Evolutionary conservation across 2,113 vertebrate genomes (phyloP).

Genomic region (Bubo blakistoni): DNA sequence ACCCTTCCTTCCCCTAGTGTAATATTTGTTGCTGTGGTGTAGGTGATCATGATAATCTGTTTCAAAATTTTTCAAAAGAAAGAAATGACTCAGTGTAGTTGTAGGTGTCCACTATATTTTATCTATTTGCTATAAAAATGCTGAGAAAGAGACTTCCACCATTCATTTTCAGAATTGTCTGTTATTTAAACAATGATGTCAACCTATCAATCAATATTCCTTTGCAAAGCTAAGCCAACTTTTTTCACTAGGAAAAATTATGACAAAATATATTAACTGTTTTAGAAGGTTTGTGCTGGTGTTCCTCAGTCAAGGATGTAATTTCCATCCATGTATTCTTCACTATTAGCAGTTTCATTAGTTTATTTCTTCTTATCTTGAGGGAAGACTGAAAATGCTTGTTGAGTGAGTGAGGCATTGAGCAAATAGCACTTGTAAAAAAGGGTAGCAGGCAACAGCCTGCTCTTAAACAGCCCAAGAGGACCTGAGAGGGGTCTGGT

Average conservation of each 20-base stretch:
- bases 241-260: background rate
- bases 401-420: background rate
- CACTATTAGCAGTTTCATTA: background rate
- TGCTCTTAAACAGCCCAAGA: background rate
- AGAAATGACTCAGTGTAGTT: background rate
- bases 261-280: background rate
- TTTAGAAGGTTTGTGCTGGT: background rate
- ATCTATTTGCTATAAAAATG: background rate
- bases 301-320: background rate
- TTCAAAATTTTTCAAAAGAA: background rate
- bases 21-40: background rate
- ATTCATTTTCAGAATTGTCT: background rate
- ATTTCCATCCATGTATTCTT: background rate
- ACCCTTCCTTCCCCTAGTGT: fast-evolving
- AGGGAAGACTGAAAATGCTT: background rate
- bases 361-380: background rate
- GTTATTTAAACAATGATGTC: background rate
- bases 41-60: background rate
- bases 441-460: background rate
- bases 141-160: background rate
- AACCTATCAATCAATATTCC: background rate
- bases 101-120: background rate
- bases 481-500: background rate
- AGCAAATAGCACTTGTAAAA: background rate
- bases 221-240: background rate